These are phyloP conservation scores for Chloebia gouldiae DNA, from an alignment of 2,113 vertebrate genomes.

Conservation along the genomic window DNA sequence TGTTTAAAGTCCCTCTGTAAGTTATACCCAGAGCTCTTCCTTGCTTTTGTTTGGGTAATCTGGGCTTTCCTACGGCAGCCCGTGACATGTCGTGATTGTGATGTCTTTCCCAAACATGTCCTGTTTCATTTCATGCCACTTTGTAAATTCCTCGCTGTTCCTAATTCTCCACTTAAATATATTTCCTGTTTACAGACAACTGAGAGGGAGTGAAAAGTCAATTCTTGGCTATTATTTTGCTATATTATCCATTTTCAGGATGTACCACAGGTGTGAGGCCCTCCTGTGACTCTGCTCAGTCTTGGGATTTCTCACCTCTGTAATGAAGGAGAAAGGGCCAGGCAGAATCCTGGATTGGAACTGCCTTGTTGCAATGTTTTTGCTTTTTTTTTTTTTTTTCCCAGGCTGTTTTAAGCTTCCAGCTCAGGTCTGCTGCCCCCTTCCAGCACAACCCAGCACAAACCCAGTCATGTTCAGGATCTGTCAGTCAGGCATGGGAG, in stretches of 20 bases:
- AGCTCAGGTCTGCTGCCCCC: not conserved
- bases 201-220: not conserved
- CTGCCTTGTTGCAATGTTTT: not conserved
- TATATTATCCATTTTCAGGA: not conserved
- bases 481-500: not conserved
- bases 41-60: slow-evolving; percentile 12
- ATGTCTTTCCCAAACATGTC: not conserved
- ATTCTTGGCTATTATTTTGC: not conserved
- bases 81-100: slow-evolving; percentile 11
- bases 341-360: not conserved
- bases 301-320: not conserved
- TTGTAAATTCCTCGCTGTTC: not conserved
- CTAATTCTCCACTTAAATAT: not conserved
- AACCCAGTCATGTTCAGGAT: not conserved
- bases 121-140: slow-evolving; percentile 34
- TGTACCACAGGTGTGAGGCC: not conserved
- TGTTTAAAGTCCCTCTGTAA: not conserved
- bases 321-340: not conserved
- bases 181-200: not conserved
- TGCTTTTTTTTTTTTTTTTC: accelerated
- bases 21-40: not conserved
- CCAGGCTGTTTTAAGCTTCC: not conserved
- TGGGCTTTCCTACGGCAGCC: not conserved
- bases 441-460: not conserved
- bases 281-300: not conserved